Evolutionary conservation across 2,888 invertebrate genomes (phyloP).

Genomic region (Liodrosophila aerea): DNA sequence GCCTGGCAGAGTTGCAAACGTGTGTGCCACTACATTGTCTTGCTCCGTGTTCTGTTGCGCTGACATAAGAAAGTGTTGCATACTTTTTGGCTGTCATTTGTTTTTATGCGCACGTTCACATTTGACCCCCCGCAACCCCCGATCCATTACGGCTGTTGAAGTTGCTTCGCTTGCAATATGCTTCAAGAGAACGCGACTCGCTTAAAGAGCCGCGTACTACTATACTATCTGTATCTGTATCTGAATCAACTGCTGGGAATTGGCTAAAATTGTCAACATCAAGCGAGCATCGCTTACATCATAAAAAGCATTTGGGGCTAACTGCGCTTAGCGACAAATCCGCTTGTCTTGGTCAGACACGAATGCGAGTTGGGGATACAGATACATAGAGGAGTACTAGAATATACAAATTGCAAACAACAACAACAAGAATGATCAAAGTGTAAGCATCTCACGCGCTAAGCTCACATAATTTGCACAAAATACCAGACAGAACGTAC

Average conservation of each 20-base stretch:
- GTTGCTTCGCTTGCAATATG: constrained; percentile 9
- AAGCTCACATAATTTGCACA: constrained; percentile 60
- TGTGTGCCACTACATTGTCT: constrained; percentile 6
- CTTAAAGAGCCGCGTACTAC: neutral
- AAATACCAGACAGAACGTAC: constrained; percentile 32
- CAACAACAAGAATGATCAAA: constrained; percentile 23
- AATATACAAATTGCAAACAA: constrained; percentile 40
- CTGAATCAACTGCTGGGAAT: constrained; percentile 22
- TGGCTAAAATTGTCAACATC: constrained; percentile 27
- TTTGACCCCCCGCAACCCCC: constrained; percentile 7
- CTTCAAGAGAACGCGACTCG: neutral
- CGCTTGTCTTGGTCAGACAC: constrained; percentile 52
- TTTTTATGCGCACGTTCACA: constrained; percentile 65
- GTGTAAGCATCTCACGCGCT: constrained; percentile 63
- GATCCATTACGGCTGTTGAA: constrained; percentile 30
- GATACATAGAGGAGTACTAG: constrained; percentile 8
- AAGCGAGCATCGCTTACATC: constrained; percentile 41
- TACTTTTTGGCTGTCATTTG: constrained; percentile 61
- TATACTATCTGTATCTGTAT: neutral
- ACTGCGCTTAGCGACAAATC: constrained; percentile 60
- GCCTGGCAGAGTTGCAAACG: neutral
- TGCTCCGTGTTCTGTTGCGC: constrained; percentile 38
- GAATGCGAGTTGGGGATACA: constrained; percentile 11
- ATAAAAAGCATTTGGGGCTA: constrained; percentile 30
- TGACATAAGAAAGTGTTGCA: constrained; percentile 63